Evolutionary conservation across 2,888 invertebrate genomes (phyloP).

Genomic region (Phymatocera aterrima): DNA sequence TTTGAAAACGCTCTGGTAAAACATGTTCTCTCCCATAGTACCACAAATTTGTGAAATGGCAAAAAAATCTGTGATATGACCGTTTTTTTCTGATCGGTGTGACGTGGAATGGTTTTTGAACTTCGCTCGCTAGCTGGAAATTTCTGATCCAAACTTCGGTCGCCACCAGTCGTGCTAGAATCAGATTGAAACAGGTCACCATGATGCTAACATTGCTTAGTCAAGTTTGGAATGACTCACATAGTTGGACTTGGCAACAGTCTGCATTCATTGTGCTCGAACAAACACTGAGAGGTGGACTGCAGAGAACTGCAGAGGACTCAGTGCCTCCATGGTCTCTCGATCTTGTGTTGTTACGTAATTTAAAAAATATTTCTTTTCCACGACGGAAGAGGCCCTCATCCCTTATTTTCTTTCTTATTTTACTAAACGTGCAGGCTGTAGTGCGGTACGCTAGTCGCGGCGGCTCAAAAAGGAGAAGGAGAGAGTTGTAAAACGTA

Average conservation of each 20-base stretch:
- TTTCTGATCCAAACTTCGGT: too few relatives aligned
- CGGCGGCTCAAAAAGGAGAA: neutral
- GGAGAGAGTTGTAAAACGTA: conserved; percentile 40
- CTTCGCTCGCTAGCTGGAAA: too few relatives aligned
- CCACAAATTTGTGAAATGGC: too few relatives aligned
- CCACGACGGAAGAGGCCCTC: neutral
- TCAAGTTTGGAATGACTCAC: conserved; percentile 34
- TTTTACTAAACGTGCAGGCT: neutral
- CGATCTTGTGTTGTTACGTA: conserved; percentile 27
- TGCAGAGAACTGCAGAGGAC: conserved; percentile 20
- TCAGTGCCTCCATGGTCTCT: neutral
- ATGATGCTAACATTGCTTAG: neutral
- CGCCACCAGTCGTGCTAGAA: neutral
- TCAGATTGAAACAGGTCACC: neutral
- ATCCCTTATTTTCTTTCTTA: neutral
- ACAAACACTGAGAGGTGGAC: conserved; percentile 39
- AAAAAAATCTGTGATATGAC: too few relatives aligned
- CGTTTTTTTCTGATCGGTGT: too few relatives aligned
- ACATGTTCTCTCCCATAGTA: too few relatives aligned
- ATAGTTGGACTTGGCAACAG: conserved; percentile 57
- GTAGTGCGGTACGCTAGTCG: neutral
- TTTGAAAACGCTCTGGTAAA: too few relatives aligned
- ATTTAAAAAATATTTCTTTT: conserved; percentile 5
- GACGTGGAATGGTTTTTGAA: too few relatives aligned
- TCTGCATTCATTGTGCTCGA: conserved; percentile 58